Evolutionary conservation across 2,888 invertebrate species (phyloP), one percentile per base, ranked within the genome.

Genomic region (Ectemnius lituratus): DNA sequence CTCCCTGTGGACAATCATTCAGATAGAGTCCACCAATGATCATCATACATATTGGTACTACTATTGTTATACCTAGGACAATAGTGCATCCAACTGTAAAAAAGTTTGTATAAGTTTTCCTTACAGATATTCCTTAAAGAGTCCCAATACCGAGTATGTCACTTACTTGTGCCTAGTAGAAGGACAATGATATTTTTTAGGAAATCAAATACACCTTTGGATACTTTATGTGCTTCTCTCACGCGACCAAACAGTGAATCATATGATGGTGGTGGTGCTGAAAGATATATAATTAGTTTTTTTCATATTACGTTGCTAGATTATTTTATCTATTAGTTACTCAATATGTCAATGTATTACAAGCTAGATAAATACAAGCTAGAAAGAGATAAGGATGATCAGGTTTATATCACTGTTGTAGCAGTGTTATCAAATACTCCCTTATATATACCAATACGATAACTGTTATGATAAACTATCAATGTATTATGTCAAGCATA

Each of bases 1-100:
- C 92, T 77, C 94, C 93, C 83, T 93, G 93, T 1, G 94, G 94
- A 87, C 95, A 95, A 72, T 94, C 93, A 85, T 94, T 90, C 78
- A 94, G 90, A 89, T 94, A 94, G 57, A 94, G 88, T 28, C 93
- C 92, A 62, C 94, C 95, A 87, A 95, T 93, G 20, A 94, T 92
- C 80, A 95, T 93, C 95, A 95, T 95, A 79, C 93, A 93, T 78
- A 95, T 91, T 65, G 95, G 95, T 80, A 95, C 91, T 27, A 94
- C 93, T 84, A 94, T 92, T 14, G 94, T 93, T 61, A 94, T 90
- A 56, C 93, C 94, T 78, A 94, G 89, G 74, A 94, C 92, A 74
- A 94, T 92, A 45, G 94, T 94, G 88, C 94, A 94, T 20, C 94
- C 94, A 88, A 94, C 94, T 94, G 90, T 65, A 92, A 71, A 23